Conservation (phyloP, 2,797 vertebrate species). For the Cossypha dichroa region DNA sequence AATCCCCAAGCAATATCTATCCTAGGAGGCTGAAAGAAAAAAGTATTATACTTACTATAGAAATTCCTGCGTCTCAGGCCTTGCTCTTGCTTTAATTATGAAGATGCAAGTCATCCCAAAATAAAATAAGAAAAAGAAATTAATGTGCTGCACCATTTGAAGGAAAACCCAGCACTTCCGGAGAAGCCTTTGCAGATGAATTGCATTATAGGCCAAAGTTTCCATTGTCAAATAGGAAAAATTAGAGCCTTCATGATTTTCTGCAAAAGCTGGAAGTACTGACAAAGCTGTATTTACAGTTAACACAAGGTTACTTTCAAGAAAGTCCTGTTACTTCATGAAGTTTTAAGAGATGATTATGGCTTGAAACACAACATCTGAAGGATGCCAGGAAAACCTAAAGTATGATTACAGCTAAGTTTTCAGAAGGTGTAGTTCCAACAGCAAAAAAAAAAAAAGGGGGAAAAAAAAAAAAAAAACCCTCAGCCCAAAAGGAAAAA, state of each 20-base stretch:
- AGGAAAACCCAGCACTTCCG: neutral
- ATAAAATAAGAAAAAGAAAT: constrained; percentile 67
- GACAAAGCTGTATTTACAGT: neutral
- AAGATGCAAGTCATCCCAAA: constrained; percentile 61
- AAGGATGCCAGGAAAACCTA: neutral
- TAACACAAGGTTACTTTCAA: neutral
- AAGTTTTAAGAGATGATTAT: neutral
- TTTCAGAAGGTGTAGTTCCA: neutral
- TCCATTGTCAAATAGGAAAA: constrained; percentile 8
- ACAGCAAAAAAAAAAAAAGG: neutral
- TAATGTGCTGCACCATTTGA: neutral
- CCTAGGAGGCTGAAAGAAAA: neutral
- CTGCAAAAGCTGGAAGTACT: constrained; percentile 41
- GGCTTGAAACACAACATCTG: neutral
- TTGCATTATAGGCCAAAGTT: neutral
- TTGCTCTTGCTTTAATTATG: constrained; percentile 54
- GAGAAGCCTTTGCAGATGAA: constrained; percentile 14
- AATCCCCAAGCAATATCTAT: neutral
- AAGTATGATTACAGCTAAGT: neutral
- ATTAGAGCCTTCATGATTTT: neutral
- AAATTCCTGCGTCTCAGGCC: neutral
- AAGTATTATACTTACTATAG: constrained; percentile 46
- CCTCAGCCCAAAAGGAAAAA: neutral
- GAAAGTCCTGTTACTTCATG: neutral
- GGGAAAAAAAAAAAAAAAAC: neutral